Percentiles rank a stretch among this genome's conserved stretches.
phyloP scores from a whole-genome alignment of 2,113 vertebrate species.

The Anser cygnoides region DNA sequence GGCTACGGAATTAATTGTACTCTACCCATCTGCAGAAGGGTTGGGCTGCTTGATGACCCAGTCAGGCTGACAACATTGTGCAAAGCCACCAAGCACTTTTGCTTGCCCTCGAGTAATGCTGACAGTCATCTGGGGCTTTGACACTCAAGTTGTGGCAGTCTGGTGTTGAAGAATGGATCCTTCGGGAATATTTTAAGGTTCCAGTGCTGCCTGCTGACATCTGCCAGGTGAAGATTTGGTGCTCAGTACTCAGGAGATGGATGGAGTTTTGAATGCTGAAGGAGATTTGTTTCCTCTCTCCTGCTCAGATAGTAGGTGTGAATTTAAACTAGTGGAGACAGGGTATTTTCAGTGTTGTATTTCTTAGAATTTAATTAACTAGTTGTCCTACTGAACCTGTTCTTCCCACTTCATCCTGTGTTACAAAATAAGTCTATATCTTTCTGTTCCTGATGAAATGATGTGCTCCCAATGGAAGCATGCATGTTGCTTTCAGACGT shows the following conservation, averaged over 20 bases:
- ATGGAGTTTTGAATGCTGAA: neutral
- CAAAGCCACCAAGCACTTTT: neutral
- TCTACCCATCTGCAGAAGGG: neutral
- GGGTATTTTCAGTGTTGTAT: neutral
- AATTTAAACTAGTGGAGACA: neutral
- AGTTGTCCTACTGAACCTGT: neutral
- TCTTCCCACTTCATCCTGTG: neutral
- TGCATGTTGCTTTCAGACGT: neutral
- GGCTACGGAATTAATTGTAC: neutral
- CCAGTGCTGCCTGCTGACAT: neutral
- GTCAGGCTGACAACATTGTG: neutral
- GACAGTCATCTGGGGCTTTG: neutral
- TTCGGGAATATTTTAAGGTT: neutral
- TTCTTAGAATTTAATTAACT: neutral
- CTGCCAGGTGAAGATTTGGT: neutral
- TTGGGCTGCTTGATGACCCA: neutral
- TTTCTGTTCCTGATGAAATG: constrained; percentile 5
- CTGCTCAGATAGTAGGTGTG: neutral
- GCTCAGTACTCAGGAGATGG: neutral
- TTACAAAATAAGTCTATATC: neutral
- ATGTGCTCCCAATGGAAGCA: neutral
- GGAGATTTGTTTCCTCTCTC: neutral
- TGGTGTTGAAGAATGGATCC: neutral
- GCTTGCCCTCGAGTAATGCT: neutral
- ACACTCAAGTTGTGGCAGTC: neutral